Evolutionary conservation across 1,140 invertebrate species (phyloP), one percentile per base, ranked within the genome.

Genomic region (Drosophila elegans): DNA sequence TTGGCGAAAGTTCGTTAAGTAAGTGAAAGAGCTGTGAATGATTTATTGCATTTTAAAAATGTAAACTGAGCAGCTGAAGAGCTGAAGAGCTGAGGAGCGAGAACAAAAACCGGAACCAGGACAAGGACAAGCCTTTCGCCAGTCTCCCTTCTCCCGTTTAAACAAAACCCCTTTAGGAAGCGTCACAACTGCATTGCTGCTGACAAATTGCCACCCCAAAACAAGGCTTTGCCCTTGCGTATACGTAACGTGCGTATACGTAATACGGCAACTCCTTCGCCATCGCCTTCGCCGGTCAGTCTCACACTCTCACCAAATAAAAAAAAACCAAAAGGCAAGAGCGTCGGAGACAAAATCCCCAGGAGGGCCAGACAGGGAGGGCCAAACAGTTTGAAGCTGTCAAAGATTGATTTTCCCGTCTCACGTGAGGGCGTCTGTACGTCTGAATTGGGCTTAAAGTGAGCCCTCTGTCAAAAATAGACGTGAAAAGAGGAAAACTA

Each of bases 1-100:
- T 74, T 73, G 48, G 75, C 83, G 72, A 88, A 88, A 88, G 84
- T 88, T 88, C 80, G 83, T 89, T 88, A 88, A 88, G 84, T 88
- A 88, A 88, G 83, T 88, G 83, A 88, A 88, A 88, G 84, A 83
- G 84, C 83, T 88, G 84, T 88, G 80, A 88, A 88, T 88, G 83
- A 88, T 88, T 88, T 88, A 88, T 88, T 83, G 83, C 84, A 89
- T 88, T 88, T 89, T 83, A 89, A 88, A 88, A 88, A 86, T 88
- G 75, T 82, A 76, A 78, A 81, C 69, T 71, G 82, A 80, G 69
- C 34, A 69, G 66, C 63, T 54, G 60, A 67, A 38, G 16, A 69
- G 66, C 63, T 54, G 60, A 67, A 38, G 16, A 49, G 39, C 39
- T 9, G 42, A 41, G 5, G 3, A 63, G 29, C 29, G 29, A 16